Evolutionary conservation across 2,888 invertebrate species (phyloP), one percentile per base, ranked within the genome.

Genomic region (Caenorhabditis afra): DNA sequence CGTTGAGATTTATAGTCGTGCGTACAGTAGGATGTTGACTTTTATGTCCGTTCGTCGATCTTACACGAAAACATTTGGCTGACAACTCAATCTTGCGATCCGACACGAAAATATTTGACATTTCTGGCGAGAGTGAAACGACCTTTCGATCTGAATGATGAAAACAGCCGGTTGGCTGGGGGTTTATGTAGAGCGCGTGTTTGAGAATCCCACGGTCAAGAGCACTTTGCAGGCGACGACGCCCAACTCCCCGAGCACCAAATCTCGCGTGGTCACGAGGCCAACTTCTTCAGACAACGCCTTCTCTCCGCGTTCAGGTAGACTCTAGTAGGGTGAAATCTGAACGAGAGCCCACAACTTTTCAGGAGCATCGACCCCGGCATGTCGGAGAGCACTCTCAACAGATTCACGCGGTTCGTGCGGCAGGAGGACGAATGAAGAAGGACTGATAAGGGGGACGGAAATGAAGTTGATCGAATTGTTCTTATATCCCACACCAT

Each of bases 241-340:
- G 65, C 61, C n/a, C 70, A 66, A 39, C 29, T 79, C 45, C 79
- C 79, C 47, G 74, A 74, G 53, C 79, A 74, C 49, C 74, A 79
- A 70, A 65, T 65, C 53, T 66, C 66, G 8, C 62, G 79, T 23
- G 68, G 65, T 65, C 79, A 81, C 62, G 83, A 83, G 61, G 81
- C 83, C 0, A 76, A 81, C 55, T 78, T 78, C 71, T 81, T 83
- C 68, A 49, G 74, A 20, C 78, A 79, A 37, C 65, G 80, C 18
- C 78, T 82, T 22, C 71, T 82, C 11, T 73, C 71, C 12, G 82
- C 82, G 8, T 79, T 82, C 59, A 68, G 78, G 82, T 82, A 58
- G 23, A 14, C n/a, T 39, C 11, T 70, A 18, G 16, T 45, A 29
- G 45, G 18, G 29, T 29, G 3, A n/a, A n/a, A n/a, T 29, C 29